A percentile compares a stretch with the other conserved stretches of the same genome.
Evolutionary conservation across 2,797 vertebrate species (phyloP).

Genomic region (Petrocephalus schoutedeni): DNA sequence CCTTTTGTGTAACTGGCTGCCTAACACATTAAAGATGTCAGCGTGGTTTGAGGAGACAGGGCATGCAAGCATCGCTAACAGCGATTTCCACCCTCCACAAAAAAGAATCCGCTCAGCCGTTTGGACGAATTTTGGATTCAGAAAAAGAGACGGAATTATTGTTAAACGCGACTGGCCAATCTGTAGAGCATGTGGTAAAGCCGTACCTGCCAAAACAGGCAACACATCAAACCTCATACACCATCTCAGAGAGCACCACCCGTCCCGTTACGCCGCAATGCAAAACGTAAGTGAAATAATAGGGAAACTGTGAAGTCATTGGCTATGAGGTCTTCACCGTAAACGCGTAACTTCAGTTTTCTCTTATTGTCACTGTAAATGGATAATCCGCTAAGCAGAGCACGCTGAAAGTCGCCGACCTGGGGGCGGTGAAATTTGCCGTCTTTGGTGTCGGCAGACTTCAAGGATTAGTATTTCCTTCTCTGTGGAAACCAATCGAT

Average conservation of each 20-base stretch:
- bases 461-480: too few relatives aligned
- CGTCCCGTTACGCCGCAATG: background rate
- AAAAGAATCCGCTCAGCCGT: background rate
- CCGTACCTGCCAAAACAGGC: background rate
- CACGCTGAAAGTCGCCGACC: too few relatives aligned
- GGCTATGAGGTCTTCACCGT: background rate
- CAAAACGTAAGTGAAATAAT: background rate
- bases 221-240: background rate
- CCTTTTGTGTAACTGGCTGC: background rate
- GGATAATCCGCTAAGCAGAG: too few relatives aligned
- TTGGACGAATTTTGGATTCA: background rate
- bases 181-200: background rate
- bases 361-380: too few relatives aligned
- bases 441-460: too few relatives aligned
- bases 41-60: background rate
- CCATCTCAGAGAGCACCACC: background rate
- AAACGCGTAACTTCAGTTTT: background rate
- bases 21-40: background rate
- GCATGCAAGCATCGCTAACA: background rate
- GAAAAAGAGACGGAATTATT: background rate
- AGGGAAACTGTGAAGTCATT: background rate
- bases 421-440: too few relatives aligned
- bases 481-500: too few relatives aligned
- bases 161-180: background rate
- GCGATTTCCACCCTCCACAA: background rate